These are phyloP conservation scores for Caloenas nicobarica DNA, from an alignment of 2,113 vertebrate species.

Conservation along the genomic window DNA sequence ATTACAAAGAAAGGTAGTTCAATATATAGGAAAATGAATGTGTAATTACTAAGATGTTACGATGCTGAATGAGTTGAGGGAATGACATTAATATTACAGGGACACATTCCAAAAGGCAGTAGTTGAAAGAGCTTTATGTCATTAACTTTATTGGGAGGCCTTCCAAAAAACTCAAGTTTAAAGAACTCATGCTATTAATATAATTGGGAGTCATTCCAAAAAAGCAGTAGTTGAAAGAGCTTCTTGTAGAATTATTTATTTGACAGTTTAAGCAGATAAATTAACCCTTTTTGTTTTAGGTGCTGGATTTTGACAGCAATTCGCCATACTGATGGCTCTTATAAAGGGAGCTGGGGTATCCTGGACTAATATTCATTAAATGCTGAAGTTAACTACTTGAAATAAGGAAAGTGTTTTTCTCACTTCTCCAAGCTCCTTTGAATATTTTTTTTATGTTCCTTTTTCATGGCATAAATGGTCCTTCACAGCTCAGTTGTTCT, in stretches of 20 bases:
- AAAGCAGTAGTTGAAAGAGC: not conserved
- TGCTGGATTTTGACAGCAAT: not conserved
- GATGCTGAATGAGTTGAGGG: not conserved
- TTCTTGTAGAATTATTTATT: constrained; percentile 12
- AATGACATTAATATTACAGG: not conserved
- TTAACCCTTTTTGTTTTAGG: not conserved
- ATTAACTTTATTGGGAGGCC: not conserved
- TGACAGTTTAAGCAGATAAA: not conserved
- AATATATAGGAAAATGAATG: constrained; percentile 53
- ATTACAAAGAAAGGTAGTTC: not conserved
- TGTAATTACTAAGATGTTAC: not conserved
- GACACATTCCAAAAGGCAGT: constrained; percentile 2
- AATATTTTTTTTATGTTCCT: not conserved
- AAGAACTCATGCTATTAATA: constrained; percentile 30
- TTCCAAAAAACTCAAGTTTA: constrained; percentile 34
- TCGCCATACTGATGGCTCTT: not conserved
- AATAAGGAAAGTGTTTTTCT: not conserved
- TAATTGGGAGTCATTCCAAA: constrained; percentile 2
- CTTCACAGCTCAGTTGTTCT: not conserved
- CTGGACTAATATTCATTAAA: not conserved
- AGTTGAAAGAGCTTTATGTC: constrained; percentile 42
- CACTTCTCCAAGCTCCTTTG: not conserved
- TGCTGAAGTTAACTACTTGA: not conserved
- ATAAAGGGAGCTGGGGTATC: not conserved
- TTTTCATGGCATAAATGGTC: not conserved